These are phyloP conservation scores for Mactromeris polynyma DNA, from an alignment of 2,888 invertebrate species.

Conservation along the genomic window DNA sequence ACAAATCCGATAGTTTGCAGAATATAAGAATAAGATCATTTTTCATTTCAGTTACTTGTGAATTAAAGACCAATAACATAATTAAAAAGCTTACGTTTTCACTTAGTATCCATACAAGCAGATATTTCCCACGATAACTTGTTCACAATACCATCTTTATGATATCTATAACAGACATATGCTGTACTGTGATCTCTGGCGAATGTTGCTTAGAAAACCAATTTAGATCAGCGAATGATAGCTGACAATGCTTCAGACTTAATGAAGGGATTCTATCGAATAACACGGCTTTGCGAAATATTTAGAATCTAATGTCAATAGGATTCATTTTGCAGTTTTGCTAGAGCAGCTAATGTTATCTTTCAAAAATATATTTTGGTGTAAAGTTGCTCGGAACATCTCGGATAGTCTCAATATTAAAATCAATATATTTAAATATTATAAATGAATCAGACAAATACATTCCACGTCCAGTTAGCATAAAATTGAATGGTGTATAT, in stretches of 20 bases:
- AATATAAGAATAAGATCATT: too few species aligned
- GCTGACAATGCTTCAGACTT: background rate
- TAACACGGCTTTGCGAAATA: background rate
- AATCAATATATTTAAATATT: too few species aligned
- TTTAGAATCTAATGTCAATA: background rate
- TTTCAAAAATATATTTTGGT: background rate
- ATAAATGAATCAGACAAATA: too few species aligned
- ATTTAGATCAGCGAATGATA: background rate
- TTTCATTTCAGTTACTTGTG: too few species aligned
- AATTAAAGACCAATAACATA: too few species aligned
- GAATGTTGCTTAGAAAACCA: slow-evolving; percentile 12
- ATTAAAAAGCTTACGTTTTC: background rate
- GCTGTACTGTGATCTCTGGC: background rate
- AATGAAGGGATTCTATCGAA: background rate
- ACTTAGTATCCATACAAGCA: background rate
- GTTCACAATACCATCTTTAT: background rate
- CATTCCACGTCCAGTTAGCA: too few species aligned
- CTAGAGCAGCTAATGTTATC: background rate
- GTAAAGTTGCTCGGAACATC: too few species aligned
- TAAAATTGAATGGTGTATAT: too few species aligned
- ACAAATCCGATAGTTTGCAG: too few species aligned
- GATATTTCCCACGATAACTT: background rate
- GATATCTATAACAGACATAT: background rate
- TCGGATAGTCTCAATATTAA: too few species aligned
- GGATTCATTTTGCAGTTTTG: background rate